Evolutionary conservation across 2,888 invertebrate genomes (phyloP).

Genomic region (Eupithecia centaureata): DNA sequence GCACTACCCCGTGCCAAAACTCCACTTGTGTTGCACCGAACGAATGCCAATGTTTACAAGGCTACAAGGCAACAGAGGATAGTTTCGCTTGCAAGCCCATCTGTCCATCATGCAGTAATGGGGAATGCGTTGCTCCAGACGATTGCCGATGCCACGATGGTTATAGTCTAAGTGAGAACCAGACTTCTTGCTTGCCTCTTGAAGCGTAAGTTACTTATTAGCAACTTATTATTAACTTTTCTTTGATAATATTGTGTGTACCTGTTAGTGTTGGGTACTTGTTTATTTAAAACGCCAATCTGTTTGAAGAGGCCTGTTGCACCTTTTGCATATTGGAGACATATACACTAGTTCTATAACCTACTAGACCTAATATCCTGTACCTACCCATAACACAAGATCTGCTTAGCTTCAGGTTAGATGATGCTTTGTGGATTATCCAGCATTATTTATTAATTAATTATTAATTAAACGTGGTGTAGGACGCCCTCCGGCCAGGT

Average conservation of each 20-base stretch:
- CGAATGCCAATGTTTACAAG: slow-evolving; percentile 24
- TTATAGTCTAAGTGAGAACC: slow-evolving; percentile 42
- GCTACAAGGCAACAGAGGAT: not conserved
- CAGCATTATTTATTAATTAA: too few relatives aligned
- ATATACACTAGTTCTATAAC: too few relatives aligned
- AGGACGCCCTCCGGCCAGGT: too few relatives aligned
- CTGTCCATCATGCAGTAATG: slow-evolving; percentile 35
- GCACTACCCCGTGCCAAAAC: slow-evolving; percentile 26
- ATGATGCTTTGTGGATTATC: too few relatives aligned
- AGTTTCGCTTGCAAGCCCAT: not conserved
- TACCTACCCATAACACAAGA: too few relatives aligned
- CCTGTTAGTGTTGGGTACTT: not conserved
- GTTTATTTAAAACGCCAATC: too few relatives aligned
- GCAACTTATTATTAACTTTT: not conserved
- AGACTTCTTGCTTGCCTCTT: slow-evolving; percentile 47
- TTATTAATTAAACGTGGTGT: too few relatives aligned
- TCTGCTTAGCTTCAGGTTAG: too few relatives aligned
- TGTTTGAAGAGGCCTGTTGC: too few relatives aligned
- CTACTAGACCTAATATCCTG: too few relatives aligned
- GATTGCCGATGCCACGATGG: slow-evolving; percentile 26
- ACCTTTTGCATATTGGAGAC: too few relatives aligned
- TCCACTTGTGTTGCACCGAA: slow-evolving; percentile 29
- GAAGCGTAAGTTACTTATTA: slow-evolving; percentile 53
- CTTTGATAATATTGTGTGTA: not conserved
- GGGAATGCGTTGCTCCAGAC: slow-evolving; percentile 46